Base-by-base conservation (phyloP, 2,113 vertebrate species). In the Macrotus californicus region DNA sequence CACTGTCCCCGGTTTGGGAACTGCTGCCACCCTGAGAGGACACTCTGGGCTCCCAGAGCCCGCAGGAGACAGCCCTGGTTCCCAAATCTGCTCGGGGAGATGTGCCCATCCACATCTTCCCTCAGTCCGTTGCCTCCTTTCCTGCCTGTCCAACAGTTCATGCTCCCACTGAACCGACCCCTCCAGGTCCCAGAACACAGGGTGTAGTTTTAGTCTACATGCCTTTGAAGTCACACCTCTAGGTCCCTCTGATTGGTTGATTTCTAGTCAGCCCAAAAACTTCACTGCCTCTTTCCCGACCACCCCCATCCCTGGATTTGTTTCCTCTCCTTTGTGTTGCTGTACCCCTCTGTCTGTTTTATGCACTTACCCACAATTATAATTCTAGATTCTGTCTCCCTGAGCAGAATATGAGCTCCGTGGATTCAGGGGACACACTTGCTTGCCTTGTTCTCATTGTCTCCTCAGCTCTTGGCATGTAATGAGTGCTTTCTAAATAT, bases 81-180 rank as follows among this genome's bases (percentile, higher is more conserved):
- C 84, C 84, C 66, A 48, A 59, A 70, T 54, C 48, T 54, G 18
- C 54, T 50, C 1, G 0, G 34, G 31, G 50, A 87, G 64, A 64
- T 43, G 18, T 31, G 21, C 64, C 73, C 24, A 46, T 70, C 46
- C 15, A 8, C 39, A 15, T 82, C 39, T 39, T 64, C 34, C 39
- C 43, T 67, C n/a, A 69, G 31, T 41, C 84, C 43, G 6, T 24
- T 36, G 29, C 76, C 76, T 70, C 39, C n/a, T 83, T 89, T 21
- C 54, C 48, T 22, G 80, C 50, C 59, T 73, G 34, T 64, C 39
- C 59, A 72, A 15, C 54, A 43, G 0, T 73, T 66, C 18, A 0
- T 36, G 43, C 22, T 59, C 52, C 52, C 1, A 0, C 2, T 12
- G 24, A 22, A 26, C 59, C 0, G 0, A 70, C 6, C 16, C 24